Evolutionary conservation across 1,140 invertebrate species (phyloP), one percentile per base, ranked within the genome.

Genomic region (Meteorus sp.): DNA sequence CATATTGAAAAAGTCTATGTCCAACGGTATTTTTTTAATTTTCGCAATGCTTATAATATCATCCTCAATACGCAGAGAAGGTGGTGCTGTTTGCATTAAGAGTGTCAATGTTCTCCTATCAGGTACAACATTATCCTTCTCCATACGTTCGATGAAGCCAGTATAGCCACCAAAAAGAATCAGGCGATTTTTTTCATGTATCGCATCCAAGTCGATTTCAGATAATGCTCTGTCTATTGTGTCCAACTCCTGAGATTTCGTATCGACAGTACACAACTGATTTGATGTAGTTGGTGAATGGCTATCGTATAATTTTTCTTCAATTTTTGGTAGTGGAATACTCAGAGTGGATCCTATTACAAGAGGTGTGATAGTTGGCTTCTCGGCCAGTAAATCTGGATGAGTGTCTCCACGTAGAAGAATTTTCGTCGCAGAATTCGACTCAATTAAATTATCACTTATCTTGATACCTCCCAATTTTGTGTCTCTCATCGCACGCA

Each of bases 1-100:
- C 71, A 90, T 85, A 76, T 96, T 97, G 65, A 86, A 94, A 71
- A 95, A 94, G 70, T 87, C 86, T 31, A 90, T 84, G 77, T 96
- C 93, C 0, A 86, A 76, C 64, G 81, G 82, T 0, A 94, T 70
- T 3, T 67, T 54, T 0, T 64, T 41, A 0, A 13, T n/a, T 9
- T 82, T 76, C 29, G 79, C 73, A 50, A 77, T 69, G 48, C 84
- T 82, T 68, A 94, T 84, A 19, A 82, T 70, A 31, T 70, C 60
- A 62, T 87, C 78, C 76, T 96, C 93, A 23, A 85, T 83, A 41
- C 82, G 72, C 51, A 71, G 68, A 25, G 83, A 86, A 47, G 85
- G 75, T 3, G 91, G 90, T 56, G 92, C 81, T 56, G 87, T 73
- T 64, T 89, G 83, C 8, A 96, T 68, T 47, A 97, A 77, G 68